Conservation (phyloP, 2,113 vertebrate genomes). For the Xiphophorus couchianus region DNA sequence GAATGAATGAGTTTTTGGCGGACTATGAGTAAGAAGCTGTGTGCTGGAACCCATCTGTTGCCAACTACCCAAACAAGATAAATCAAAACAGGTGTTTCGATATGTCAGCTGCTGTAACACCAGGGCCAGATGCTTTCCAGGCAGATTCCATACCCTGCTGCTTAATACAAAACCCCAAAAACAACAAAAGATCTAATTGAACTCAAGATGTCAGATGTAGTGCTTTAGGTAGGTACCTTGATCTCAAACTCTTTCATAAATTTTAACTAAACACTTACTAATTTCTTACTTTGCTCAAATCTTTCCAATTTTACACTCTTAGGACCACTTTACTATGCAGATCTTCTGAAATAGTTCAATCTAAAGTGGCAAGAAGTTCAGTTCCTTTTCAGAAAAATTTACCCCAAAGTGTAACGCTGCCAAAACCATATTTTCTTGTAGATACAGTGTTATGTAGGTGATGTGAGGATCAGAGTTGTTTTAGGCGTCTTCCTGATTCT, state of each 20-base stretch:
- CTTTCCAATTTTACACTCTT: neutral
- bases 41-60: conserved; percentile 62
- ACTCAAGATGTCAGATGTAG: conserved; percentile 64
- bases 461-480: no score
- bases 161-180: conserved; percentile 32
- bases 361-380: neutral
- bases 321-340: neutral
- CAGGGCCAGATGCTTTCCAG: conserved; percentile 57
- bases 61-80: conserved; percentile 72
- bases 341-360: neutral
- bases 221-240: conserved; percentile 4
- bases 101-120: conserved; percentile 66
- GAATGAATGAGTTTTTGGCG: conserved; percentile 47
- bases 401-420: neutral
- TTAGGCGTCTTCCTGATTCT: no score
- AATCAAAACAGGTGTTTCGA: conserved; percentile 79
- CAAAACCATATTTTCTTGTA: neutral
- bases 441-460: neutral
- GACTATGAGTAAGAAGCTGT: conserved; percentile 40
- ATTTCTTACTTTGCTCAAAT: neutral
- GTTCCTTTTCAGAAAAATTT: neutral
- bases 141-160: conserved; percentile 57
- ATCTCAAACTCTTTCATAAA: no score
- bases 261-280: neutral
- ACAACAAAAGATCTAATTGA: conserved; percentile 34